Conservation (phyloP, 2,113 vertebrate genomes). For the Zosterops borbonicus region DNA sequence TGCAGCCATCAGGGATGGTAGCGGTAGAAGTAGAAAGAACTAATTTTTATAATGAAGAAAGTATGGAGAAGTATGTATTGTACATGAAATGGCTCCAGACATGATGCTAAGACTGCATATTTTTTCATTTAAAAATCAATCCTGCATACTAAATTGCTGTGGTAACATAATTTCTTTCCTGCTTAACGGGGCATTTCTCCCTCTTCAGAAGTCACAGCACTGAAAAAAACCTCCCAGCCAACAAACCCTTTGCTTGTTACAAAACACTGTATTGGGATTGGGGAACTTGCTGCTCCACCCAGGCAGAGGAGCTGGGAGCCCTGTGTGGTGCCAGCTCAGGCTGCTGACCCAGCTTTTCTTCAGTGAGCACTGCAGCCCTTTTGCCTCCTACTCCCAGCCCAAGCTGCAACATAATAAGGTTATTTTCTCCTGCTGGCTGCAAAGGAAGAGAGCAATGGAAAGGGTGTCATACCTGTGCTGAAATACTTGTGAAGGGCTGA, state of each 20-base stretch:
- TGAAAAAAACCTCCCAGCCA: background rate
- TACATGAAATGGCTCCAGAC: background rate
- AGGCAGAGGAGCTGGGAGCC: background rate
- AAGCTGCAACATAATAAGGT: background rate
- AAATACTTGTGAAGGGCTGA: background rate
- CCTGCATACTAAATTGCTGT: conserved; percentile 3
- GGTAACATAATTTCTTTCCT: background rate
- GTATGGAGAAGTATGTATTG: background rate
- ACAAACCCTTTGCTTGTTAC: background rate
- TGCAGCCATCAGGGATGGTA: background rate
- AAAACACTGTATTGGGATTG: background rate
- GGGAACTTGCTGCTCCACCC: background rate
- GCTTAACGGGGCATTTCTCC: background rate
- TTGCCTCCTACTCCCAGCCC: background rate
- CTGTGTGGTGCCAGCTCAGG: background rate
- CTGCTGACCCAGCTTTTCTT: conserved; percentile 37
- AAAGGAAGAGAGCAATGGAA: background rate
- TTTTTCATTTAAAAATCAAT: background rate
- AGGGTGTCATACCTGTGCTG: background rate
- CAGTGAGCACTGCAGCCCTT: background rate
- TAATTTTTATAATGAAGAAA: background rate
- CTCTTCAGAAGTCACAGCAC: background rate
- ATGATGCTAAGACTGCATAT: background rate
- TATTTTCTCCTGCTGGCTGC: background rate
- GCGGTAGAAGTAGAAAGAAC: background rate